Conservation (phyloP, 2,888 invertebrate genomes). For the Phragmatobia fuliginosa region DNA sequence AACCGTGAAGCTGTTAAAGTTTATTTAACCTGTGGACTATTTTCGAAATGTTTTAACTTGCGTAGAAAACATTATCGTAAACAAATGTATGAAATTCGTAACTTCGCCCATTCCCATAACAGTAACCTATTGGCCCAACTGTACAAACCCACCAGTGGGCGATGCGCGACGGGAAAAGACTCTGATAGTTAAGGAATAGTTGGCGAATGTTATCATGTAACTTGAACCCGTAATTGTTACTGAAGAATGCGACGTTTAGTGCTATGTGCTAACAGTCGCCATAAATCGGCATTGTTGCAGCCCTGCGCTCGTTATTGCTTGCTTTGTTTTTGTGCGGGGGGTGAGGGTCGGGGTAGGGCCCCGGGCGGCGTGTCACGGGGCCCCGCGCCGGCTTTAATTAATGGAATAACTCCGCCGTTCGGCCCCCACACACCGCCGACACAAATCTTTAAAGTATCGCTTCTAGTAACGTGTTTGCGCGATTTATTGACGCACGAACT, state of each 20-base stretch:
- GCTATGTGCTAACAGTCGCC: conserved; percentile 22
- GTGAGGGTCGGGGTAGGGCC: conserved; percentile 37
- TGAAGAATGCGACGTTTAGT: conserved; percentile 32
- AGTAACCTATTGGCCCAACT: conserved; percentile 2
- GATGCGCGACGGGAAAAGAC: conserved; percentile 8
- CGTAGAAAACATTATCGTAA: conserved; percentile 1
- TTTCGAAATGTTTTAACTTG: background rate
- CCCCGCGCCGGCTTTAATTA: conserved; percentile 74
- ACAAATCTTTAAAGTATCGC: conserved; percentile 69
- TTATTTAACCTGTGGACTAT: background rate
- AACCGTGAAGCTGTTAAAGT: background rate
- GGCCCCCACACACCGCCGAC: conserved; percentile 47
- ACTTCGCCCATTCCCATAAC: conserved; percentile 4
- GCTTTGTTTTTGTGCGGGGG: conserved; percentile 73
- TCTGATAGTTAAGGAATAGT: conserved; percentile 40
- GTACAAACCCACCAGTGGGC: background rate
- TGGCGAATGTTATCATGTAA: conserved; percentile 32
- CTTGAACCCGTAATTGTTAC: conserved; percentile 35
- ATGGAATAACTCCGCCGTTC: conserved; percentile 79
- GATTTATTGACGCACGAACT: conserved; percentile 52
- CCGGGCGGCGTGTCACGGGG: conserved; percentile 50
- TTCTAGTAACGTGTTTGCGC: conserved; percentile 57
- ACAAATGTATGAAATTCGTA: conserved; percentile 6
- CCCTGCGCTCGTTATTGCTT: conserved; percentile 74
- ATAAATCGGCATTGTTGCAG: conserved; percentile 53